Conservation (phyloP, 2,797 vertebrate genomes). For the Myotis planiceps region DNA sequence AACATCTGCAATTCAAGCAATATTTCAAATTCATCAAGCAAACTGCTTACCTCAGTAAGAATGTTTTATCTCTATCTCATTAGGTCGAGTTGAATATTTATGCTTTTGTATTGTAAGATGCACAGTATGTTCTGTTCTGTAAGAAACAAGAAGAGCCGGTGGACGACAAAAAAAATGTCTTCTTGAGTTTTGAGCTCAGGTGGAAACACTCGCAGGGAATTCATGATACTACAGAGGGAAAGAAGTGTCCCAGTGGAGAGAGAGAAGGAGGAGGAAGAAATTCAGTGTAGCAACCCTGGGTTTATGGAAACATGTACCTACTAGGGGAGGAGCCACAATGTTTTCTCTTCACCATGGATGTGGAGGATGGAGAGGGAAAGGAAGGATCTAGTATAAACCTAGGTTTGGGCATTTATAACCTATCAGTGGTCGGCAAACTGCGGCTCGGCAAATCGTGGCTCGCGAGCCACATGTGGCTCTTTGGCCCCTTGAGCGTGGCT, state of each 20-base stretch:
- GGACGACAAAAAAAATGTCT: neutral
- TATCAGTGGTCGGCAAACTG: no score
- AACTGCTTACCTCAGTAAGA: neutral
- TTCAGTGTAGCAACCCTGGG: no score
- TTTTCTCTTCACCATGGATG: neutral
- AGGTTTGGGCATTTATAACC: neutral
- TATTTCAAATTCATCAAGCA: conserved; percentile 16
- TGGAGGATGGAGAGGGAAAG: neutral
- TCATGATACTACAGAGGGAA: neutral
- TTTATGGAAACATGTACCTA: neutral
- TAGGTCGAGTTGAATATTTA: neutral
- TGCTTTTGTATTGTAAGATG: neutral
- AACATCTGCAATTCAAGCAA: neutral
- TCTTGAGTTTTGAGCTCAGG: neutral
- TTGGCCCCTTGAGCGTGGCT: no score
- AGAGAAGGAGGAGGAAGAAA: neutral
- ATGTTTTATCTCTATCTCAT: neutral
- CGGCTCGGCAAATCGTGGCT: no score
- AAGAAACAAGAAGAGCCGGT: neutral
- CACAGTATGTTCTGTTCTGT: neutral
- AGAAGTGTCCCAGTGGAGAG: neutral
- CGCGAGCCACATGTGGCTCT: no score
- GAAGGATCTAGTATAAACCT: neutral
- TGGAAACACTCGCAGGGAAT: neutral
- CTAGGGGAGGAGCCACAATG: neutral